Evolutionary conservation across 2,888 invertebrate species (phyloP).

Genomic region (Hedychridium roseum): DNA sequence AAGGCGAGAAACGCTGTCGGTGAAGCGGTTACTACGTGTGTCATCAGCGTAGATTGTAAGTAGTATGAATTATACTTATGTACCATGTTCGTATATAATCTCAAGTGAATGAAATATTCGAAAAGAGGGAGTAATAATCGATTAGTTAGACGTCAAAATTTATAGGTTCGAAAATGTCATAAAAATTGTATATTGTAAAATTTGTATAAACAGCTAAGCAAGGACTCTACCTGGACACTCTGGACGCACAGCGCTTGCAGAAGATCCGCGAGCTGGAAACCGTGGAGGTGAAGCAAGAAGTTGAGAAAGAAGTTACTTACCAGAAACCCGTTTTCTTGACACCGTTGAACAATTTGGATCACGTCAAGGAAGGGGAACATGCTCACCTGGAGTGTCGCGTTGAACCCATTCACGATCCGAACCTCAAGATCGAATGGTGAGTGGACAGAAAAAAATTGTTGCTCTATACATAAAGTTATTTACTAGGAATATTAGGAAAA

Average conservation of each 20-base stretch:
- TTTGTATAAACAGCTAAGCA: conserved; percentile 74
- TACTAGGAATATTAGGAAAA: neutral
- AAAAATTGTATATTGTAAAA: too few relatives aligned
- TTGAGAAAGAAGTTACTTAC: conserved; percentile 78
- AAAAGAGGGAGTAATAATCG: too few relatives aligned
- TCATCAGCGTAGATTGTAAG: conserved; percentile 85
- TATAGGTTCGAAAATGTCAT: too few relatives aligned
- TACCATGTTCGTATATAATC: neutral
- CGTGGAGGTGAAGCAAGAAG: conserved; percentile 78
- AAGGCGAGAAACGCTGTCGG: conserved; percentile 94
- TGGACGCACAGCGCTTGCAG: conserved; percentile 88
- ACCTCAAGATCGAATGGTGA: conserved; percentile 89
- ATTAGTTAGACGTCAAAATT: too few relatives aligned
- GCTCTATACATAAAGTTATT: neutral
- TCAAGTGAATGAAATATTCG: too few relatives aligned
- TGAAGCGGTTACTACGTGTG: conserved; percentile 93
- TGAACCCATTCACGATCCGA: conserved; percentile 90
- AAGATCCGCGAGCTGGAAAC: conserved; percentile 88
- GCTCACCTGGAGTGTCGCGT: conserved; percentile 92
- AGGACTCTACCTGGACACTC: conserved; percentile 84
- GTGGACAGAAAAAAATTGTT: neutral
- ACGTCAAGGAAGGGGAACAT: conserved; percentile 88
- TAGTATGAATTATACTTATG: conserved; percentile 21
- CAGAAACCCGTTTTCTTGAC: conserved; percentile 93
- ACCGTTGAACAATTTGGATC: conserved; percentile 84